Conservation (phyloP, 2,797 vertebrate species). For the Enteromius unitaeniatus region DNA sequence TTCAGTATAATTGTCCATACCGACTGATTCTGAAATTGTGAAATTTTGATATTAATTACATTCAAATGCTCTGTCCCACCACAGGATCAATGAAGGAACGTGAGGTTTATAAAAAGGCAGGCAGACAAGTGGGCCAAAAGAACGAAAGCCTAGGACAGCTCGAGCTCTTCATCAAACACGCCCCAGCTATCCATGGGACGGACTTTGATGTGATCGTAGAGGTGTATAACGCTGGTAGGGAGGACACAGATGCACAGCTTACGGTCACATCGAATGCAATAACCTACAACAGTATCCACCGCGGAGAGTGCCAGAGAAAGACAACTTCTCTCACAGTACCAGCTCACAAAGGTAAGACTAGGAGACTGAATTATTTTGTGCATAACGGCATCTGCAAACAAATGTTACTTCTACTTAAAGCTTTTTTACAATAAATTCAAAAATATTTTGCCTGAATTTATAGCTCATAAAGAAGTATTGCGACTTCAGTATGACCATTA, state of each 20-base stretch:
- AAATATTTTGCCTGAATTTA: neutral
- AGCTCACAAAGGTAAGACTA: constrained; percentile 67
- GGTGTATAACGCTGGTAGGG: constrained; percentile 72
- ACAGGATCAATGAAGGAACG: constrained; percentile 81
- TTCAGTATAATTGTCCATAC: neutral
- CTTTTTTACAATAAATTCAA: neutral
- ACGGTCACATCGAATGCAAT: constrained; percentile 68
- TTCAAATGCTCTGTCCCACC: neutral
- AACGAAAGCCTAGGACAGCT: constrained; percentile 55
- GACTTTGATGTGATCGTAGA: constrained; percentile 81
- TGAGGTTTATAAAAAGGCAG: constrained; percentile 75
- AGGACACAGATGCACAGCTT: constrained; percentile 67
- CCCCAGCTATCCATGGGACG: constrained; percentile 75
- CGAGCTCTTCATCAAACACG: constrained; percentile 73
- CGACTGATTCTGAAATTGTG: neutral
- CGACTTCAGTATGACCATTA: constrained; percentile 78
- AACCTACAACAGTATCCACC: constrained; percentile 75
- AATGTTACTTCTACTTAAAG: neutral
- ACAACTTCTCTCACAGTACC: constrained; percentile 66
- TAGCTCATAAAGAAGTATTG: constrained; percentile 78
- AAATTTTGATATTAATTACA: neutral
- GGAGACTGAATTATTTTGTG: neutral
- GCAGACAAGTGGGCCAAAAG: constrained; percentile 53
- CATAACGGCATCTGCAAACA: neutral
- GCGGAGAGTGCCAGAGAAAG: constrained; percentile 71